Base-by-base conservation (phyloP, 2,113 vertebrate species). In the Noturus placidus region DNA sequence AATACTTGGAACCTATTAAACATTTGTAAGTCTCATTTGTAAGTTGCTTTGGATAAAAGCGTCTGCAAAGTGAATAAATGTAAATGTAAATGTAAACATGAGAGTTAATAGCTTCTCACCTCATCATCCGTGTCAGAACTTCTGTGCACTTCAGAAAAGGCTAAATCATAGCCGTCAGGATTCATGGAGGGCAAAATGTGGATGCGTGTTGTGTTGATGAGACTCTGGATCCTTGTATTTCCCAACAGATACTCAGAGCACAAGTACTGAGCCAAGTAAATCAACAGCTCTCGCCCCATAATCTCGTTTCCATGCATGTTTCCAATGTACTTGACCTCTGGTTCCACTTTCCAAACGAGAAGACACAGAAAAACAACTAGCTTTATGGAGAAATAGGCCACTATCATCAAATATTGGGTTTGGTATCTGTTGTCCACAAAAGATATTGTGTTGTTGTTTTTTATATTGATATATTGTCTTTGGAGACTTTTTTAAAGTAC, bases 281-380 rank as follows among this genome's bases (percentile, higher is more conserved):
- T 93, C 61, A 99, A 95, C 87, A 99, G 90, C 86, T 99, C 97
- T 30, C 96, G 95, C 7, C 98, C 97, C 25, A 97, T 89, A 65
- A 95, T 97, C 93, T 99, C 98, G 57, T 99, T 97, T 54, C 98
- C 98, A 0, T 99, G 98, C 93, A 99, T 97, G 93, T 99, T 99
- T 74, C 95, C 98, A 5, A 99, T 89, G 50, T 96, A 97, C 90
- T 98, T 98, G 84, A 99, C 94, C 92, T 99, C 97, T 1, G 98
- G 98, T 91, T 98, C 96, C 77, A 99, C 98, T 99, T 90, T 15
- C 0, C n/a, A 89, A 46, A 82, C 14, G 25, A 89, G 87, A 85
- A 89, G 86, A 82, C 33, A 88, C 69, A 85, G 13, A 87, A 72
- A 17, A 63, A 52, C 17, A 83, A 70, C 25, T 76, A 56, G n/a